Evolutionary conservation across 2,113 vertebrate genomes (phyloP), one percentile per base, ranked within the genome.

Genomic region (Eonycteris spelaea): DNA sequence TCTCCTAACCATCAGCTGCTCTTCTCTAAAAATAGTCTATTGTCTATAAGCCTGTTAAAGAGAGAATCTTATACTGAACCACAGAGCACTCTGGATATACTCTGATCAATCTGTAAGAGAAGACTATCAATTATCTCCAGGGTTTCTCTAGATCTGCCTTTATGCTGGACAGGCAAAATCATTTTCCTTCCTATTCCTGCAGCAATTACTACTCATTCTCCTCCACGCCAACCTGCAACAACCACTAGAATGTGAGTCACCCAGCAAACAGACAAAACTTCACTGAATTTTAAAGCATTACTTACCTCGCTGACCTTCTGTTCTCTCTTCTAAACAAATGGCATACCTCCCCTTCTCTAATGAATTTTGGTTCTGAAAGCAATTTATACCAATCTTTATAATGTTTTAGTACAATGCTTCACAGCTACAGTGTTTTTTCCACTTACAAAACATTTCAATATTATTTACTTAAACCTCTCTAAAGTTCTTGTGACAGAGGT

Each of bases 381-480:
- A 67, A 80, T n/a, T 86, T 43, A 79, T 33, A 55, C 43, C 40
- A 89, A 30, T 53, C 61, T 48, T 89, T 51, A 82, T 1, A 68
- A 18, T 40, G 35, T 65, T 91, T 95, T 79, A n/a, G 0, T 40
- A 86, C 68, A 57, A 28, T 28, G 30, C 13, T 93, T 40, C 59
- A 53, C 7, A 63, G 40, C 38, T 87, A 94, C 28, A 45, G 40
- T n/a, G 59, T n/a, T 82, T 86, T 94, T 71, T 68, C 57, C 59
- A 92, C 57, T 93, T 45, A 83, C 5, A 79, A 95, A 93, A 91
- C 55, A 91, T 79, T 90, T 86, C 59, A 38, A 70, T 19, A 33
- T 78, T 89, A 94, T 91, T 95, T 94, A 83, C 67, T 94, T 91
- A 45, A 84, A 92, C 63, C 26, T 94, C 59, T 90, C 59, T 18